phyloP scores from a whole-genome alignment of 2,888 invertebrate species.

The Eustalomyia histrio region DNA sequence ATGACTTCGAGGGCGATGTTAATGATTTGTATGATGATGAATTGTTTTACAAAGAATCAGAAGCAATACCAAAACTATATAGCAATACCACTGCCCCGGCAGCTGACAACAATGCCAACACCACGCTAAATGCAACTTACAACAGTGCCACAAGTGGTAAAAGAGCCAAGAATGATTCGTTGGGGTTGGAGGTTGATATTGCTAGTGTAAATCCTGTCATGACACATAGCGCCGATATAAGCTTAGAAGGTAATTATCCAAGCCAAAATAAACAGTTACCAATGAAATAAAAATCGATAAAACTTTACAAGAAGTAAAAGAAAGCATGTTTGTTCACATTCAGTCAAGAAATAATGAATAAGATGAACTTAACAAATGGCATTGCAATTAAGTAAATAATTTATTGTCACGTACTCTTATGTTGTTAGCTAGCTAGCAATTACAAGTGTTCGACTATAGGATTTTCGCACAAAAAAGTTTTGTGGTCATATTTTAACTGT shows the following conservation, averaged over 20 bases:
- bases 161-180: conserved; percentile 68
- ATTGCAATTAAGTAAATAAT: conserved; percentile 55
- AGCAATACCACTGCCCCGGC: conserved; percentile 75
- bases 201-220: conserved; percentile 76
- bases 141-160: conserved; percentile 67
- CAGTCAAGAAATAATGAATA: conserved; percentile 13
- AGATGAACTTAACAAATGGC: conserved; percentile 49
- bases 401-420: conserved; percentile 26
- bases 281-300: conserved; percentile 1
- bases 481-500: conserved; percentile 46
- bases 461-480: conserved; percentile 16
- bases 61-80: conserved; percentile 81
- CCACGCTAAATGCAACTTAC: conserved; percentile 59
- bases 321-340: conserved; percentile 26
- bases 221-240: conserved; percentile 77
- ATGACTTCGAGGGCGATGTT: conserved; percentile 80
- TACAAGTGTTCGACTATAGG: conserved; percentile 20
- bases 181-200: conserved; percentile 69
- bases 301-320: background rate
- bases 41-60: conserved; percentile 81
- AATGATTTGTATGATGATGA: conserved; percentile 82
- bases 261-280: too few relatives aligned
- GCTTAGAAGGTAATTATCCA: conserved; percentile 75
- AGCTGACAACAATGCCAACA: conserved; percentile 67
- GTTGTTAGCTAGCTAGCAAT: conserved; percentile 35